Evolutionary conservation across 1,140 invertebrate species (phyloP), one percentile per base, ranked within the genome.

Genomic region (Drosophila auraria): DNA sequence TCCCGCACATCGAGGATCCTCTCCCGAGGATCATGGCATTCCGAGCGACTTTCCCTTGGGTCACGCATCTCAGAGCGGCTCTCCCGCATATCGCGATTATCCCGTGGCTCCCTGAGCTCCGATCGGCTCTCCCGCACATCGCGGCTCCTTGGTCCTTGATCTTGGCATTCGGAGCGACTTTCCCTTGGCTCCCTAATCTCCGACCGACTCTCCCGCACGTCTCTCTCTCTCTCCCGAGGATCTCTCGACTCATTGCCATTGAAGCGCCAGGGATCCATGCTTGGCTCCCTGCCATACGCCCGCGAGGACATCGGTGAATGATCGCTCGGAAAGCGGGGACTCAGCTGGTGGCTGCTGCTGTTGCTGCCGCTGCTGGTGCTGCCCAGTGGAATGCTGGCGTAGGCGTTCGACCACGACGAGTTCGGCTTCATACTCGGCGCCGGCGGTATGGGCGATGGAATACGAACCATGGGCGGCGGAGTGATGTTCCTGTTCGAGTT

Each of bases 401-500:
- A 51, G 0, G 44, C 12, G 1, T 20, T 20, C 20, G 30, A 25
- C 73, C 75, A 75, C 6, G 38, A 17, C 2, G 50, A 33, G 15
- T 0, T 56, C 7, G 14, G 3, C 44, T 36, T 78, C 45, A 69
- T 57, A 3, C 58, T 57, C n/a, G 75, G 74, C 25, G 63, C 17
- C 3, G 64, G 50, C n/a, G 64, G 57, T 38, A 61, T 12, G 4
- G 75, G 63, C 14, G 74, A 77, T 9, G 51, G n/a, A 1, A 42
- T 40, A 2, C 72, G 40, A 1, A 72, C 15, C 11, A n/a, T 17
- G 0, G 69, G 17, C 17, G 57, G 20, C 9, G 42, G 27, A 0
- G 38, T 8, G 14, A 33, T 20, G 7, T n/a, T 15, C 5, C 12
- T 20, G 1, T 30, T 30, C 27, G 15, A 30, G n/a, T 3, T 20